phyloP scores from a whole-genome alignment of 2,888 invertebrate species.

The Noctua janthe region DNA sequence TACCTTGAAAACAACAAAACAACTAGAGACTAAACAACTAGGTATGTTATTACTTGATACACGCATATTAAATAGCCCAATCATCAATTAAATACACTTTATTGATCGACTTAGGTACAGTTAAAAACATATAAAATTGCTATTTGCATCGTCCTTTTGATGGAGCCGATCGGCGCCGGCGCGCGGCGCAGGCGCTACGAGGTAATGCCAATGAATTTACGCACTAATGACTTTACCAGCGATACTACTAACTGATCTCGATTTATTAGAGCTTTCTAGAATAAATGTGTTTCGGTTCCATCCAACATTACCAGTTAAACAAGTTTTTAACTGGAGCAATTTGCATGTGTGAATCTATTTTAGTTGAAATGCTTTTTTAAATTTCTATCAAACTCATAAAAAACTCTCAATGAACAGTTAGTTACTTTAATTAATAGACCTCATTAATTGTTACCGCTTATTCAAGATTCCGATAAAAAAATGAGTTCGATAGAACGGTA shows the following conservation, averaged over 20 bases:
- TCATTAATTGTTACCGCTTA: constrained; percentile 34
- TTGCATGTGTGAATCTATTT: constrained; percentile 21
- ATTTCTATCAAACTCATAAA: constrained; percentile 11
- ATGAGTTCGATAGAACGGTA: constrained; percentile 43
- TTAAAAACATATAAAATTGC: constrained; percentile 64
- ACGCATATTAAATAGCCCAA: constrained; percentile 48
- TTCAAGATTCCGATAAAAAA: constrained; percentile 27
- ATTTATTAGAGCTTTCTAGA: constrained; percentile 62
- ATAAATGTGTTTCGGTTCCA: constrained; percentile 40
- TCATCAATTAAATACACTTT: constrained; percentile 64
- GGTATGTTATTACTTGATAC: constrained; percentile 47
- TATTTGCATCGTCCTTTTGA: constrained; percentile 65
- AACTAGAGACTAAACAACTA: no score
- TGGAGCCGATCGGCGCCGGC: constrained; percentile 65
- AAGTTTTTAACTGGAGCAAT: constrained; percentile 53
- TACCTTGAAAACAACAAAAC: no score
- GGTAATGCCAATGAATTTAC: constrained; percentile 76
- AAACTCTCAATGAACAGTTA: constrained; percentile 48
- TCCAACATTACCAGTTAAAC: constrained; percentile 19
- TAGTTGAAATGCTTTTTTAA: constrained; percentile 31
- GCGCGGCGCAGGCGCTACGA: constrained; percentile 71
- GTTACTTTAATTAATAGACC: constrained; percentile 30
- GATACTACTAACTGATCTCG: constrained; percentile 68
- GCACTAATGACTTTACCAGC: constrained; percentile 72
- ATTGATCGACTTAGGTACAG: constrained; percentile 64